Evolutionary conservation across 2,888 invertebrate species (phyloP), one percentile per base, ranked within the genome.

Genomic region (Xylota sylvarum): DNA sequence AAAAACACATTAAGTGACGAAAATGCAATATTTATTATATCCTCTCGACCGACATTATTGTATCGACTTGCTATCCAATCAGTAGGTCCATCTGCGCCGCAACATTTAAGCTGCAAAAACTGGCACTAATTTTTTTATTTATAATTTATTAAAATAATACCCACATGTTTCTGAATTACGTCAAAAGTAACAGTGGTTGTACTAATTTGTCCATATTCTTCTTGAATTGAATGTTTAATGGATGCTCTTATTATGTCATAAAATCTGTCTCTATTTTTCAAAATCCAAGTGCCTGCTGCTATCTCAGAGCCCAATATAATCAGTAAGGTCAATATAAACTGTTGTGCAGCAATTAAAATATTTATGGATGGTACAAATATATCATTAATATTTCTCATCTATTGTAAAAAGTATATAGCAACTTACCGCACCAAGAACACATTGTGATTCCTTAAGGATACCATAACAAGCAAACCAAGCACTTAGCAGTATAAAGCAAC

Each of bases 391-490:
- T 19, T 87, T 77, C 87, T 86, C 69, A n/a, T 32, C 32, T 46
- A 69, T 56, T 56, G 64, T 58, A 27, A 58, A 67, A 58, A 46
- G 58, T 55, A 87, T 62, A 65, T 74, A 88, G 48, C 55, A 73
- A 93, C 95, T 94, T 93, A 97, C 96, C 90, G 95, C 93, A 84
- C 95, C 94, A 52, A 98, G 94, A 93, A 96, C 94, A 91, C 96
- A 96, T 90, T 95, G 95, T 19, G 96, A 96, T 92, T 96, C 96
- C 89, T 95, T 94, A 85, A 96, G 94, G 6, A 97, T 96, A 40
- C 97, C 97, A 90, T 96, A 96, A 90, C 97, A 97, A 73, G 97
- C 97, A 56, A 97, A 94, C 92, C 97, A 96, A 14, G 96, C 96
- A 30, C 97, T 95, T 50, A 97, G 91, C 81, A 96, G 94, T 92